Conservation (phyloP, 1,140 invertebrate genomes). For the Brachionus paranguensis region DNA sequence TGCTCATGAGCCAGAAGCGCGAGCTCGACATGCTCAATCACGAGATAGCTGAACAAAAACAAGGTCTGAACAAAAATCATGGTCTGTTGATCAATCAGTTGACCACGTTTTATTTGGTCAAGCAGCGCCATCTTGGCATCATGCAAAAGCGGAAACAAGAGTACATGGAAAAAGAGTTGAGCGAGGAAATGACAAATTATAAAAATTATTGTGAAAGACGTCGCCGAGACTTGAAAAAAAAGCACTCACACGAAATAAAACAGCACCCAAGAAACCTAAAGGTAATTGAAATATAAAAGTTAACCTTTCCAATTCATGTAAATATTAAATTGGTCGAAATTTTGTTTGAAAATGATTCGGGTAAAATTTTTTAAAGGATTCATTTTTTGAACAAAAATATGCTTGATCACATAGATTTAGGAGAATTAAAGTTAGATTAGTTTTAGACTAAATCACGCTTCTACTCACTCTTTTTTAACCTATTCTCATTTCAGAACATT, state of each 20-base stretch:
- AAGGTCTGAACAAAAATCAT: constrained; percentile 4
- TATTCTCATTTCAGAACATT: too few relatives aligned
- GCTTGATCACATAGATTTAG: too few relatives aligned
- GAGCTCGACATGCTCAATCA: constrained; percentile 1
- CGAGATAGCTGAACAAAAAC: constrained; percentile 31
- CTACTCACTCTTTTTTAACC: too few relatives aligned
- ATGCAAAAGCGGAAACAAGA: constrained; percentile 57
- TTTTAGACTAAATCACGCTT: too few relatives aligned
- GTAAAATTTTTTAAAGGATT: not conserved
- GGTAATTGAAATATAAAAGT: constrained; percentile 57
- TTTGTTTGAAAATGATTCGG: too few relatives aligned
- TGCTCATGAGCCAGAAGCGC: constrained; percentile 8
- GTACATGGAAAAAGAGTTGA: constrained; percentile 73
- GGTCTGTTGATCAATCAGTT: not conserved
- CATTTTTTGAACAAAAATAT: not conserved
- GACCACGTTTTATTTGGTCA: not conserved
- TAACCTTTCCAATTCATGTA: not conserved
- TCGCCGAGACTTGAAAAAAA: constrained; percentile 86
- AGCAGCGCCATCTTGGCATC: constrained; percentile 7
- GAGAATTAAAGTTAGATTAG: too few relatives aligned
- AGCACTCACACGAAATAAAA: constrained; percentile 91
- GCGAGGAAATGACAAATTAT: constrained; percentile 87
- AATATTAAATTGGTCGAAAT: not conserved
- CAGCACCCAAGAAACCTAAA: constrained; percentile 98
- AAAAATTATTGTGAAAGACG: constrained; percentile 90